Conservation (phyloP, 2,888 invertebrate genomes). For the Watsonalla cultraria region DNA sequence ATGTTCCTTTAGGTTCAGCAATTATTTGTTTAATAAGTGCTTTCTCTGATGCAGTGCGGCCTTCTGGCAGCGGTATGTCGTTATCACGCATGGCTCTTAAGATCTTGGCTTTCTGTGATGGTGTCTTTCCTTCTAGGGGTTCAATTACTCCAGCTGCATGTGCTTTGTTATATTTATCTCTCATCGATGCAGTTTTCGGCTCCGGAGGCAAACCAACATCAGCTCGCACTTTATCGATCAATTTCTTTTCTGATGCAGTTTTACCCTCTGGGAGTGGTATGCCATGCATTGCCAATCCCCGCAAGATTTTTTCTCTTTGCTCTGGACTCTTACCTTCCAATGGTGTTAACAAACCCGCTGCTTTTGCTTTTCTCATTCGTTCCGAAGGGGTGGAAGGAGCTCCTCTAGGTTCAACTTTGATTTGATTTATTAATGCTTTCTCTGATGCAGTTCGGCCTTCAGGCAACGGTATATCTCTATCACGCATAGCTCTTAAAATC, state of each 20-base stretch:
- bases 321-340: slow-evolving; percentile 24
- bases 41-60: slow-evolving; percentile 26
- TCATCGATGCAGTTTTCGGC: slow-evolving; percentile 21
- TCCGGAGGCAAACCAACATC: slow-evolving; percentile 32
- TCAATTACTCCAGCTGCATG: slow-evolving; percentile 22
- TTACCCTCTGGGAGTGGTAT: slow-evolving; percentile 30
- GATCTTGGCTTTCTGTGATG: slow-evolving; percentile 25
- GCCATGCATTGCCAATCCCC: slow-evolving; percentile 19
- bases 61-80: slow-evolving; percentile 29
- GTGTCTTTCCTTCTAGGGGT: slow-evolving; percentile 30
- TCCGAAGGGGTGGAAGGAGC: slow-evolving; percentile 8
- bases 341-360: slow-evolving; percentile 21
- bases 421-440: slow-evolving; percentile 15
- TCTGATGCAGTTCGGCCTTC: slow-evolving; percentile 16
- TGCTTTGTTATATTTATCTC: slow-evolving; percentile 23
- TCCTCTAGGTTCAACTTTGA: slow-evolving; percentile 8
- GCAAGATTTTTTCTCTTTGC: slow-evolving; percentile 32
- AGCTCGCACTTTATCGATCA: slow-evolving; percentile 26
- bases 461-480: slow-evolving; percentile 12
- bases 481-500: slow-evolving; percentile 13
- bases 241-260: slow-evolving; percentile 25
- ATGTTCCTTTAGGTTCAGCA: slow-evolving; percentile 4
- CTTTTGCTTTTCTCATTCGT: slow-evolving; percentile 23
- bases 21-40: slow-evolving; percentile 16
- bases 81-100: slow-evolving; percentile 17